Evolutionary conservation across 30 jellyfish, hydroid and myxozoan species (phyloP).

Genomic region (Hydractinia echinata): DNA sequence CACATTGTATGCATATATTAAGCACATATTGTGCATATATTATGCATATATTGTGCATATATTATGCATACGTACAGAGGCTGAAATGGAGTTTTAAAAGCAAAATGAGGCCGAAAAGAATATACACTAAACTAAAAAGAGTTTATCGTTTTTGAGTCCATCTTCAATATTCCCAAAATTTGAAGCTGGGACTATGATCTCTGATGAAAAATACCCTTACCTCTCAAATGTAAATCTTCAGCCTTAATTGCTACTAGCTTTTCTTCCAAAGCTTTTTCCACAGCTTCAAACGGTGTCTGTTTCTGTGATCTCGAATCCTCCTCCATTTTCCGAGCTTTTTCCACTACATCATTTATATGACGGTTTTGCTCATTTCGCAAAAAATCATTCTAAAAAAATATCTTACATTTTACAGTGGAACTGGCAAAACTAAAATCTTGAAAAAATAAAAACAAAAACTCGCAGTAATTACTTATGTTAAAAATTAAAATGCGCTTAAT

Average conservation of each 20-base stretch:
- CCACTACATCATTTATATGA: constrained; percentile 16
- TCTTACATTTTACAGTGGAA: no score
- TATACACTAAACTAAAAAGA: no score
- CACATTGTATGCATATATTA: no score
- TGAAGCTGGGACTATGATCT: neutral
- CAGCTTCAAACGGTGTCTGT: constrained; percentile 11
- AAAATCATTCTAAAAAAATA: constrained; percentile 1
- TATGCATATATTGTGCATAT: no score
- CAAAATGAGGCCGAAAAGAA: no score
- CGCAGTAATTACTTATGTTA: no score
- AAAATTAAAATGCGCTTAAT: no score
- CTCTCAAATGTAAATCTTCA: constrained; percentile 12
- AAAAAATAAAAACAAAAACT: no score
- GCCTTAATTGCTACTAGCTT: constrained; percentile 1
- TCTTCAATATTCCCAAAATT: neutral
- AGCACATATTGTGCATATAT: no score
- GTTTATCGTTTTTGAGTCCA: neutral
- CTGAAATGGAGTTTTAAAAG: no score
- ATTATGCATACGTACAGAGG: no score
- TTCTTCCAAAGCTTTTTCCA: constrained; percentile 20
- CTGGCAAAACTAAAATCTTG: no score
- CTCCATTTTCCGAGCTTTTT: neutral
- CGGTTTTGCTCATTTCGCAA: constrained; percentile 26
- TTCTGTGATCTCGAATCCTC: neutral
- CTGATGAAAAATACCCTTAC: neutral